phyloP scores from a whole-genome alignment of 2,113 vertebrate genomes.

The Balaeniceps rex region DNA sequence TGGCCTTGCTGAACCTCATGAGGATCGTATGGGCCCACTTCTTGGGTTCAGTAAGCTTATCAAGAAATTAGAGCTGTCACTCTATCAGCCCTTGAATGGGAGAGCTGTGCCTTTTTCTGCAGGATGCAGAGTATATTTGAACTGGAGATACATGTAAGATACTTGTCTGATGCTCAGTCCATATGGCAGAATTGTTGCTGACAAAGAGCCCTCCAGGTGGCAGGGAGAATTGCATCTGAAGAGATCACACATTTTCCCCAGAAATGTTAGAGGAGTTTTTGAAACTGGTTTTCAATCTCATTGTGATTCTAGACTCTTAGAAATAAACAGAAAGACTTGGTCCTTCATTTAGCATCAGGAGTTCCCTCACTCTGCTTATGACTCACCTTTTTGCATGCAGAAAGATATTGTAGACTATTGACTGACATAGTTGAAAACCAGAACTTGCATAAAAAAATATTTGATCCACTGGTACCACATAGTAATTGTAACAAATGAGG shows the following conservation, averaged over 20 bases:
- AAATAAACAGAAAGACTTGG: not conserved
- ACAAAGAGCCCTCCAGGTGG: not conserved
- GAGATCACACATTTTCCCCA: not conserved
- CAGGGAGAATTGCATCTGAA: not conserved
- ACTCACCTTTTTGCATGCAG: not conserved
- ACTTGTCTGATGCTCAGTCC: not conserved
- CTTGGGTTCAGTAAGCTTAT: not conserved
- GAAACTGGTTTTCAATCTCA: not conserved
- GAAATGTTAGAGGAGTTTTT: not conserved
- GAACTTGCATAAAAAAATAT: not conserved
- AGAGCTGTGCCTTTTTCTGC: not conserved
- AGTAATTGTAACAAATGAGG: not conserved
- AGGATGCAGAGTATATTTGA: fast-evolving
- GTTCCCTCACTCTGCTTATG: not conserved
- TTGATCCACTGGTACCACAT: not conserved
- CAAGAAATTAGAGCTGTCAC: not conserved
- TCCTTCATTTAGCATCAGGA: not conserved
- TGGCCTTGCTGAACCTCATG: not conserved
- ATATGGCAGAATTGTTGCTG: not conserved
- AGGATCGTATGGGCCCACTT: not conserved
- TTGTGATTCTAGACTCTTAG: not conserved
- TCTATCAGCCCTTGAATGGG: not conserved
- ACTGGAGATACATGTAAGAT: not conserved
- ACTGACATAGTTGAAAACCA: not conserved
- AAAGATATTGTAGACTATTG: not conserved